Percentiles rank a stretch among this genome's conserved stretches.
Conservation (phyloP, 2,888 invertebrate species). For the Laspeyria flexula region DNA sequence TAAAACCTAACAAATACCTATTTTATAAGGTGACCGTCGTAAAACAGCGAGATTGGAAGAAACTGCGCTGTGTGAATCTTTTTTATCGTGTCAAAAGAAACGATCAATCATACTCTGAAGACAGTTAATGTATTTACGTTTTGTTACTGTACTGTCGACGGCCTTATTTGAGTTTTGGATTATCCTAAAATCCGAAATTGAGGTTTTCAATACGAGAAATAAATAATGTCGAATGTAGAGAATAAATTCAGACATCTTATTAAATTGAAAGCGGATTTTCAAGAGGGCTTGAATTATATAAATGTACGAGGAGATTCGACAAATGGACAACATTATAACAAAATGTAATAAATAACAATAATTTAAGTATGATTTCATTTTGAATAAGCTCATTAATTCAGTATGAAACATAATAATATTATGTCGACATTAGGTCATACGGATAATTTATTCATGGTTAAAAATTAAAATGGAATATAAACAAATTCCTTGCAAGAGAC, state of each 20-base stretch:
- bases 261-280: neutral
- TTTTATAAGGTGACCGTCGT: conserved; percentile 50
- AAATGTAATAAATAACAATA: neutral
- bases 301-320: neutral
- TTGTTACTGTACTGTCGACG: conserved; percentile 35
- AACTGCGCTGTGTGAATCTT: conserved; percentile 33
- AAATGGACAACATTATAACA: neutral
- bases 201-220: conserved; percentile 18
- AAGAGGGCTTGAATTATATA: neutral
- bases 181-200: conserved; percentile 36
- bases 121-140: conserved; percentile 48
- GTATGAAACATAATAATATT: no score
- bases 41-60: conserved; percentile 41
- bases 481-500: no score
- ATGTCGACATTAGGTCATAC: no score
- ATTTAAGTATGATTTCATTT: no score
- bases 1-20: conserved; percentile 41
- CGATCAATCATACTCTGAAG: conserved; percentile 40
- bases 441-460: no score
- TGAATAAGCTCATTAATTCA: neutral
- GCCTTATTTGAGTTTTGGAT: conserved; percentile 34
- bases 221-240: conserved; percentile 31
- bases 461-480: no score
- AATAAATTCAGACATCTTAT: conserved; percentile 7
- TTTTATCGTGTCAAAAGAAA: conserved; percentile 37